These are phyloP conservation scores for Grantiella picta DNA, from an alignment of 2,113 vertebrate species.

Conservation along the genomic window DNA sequence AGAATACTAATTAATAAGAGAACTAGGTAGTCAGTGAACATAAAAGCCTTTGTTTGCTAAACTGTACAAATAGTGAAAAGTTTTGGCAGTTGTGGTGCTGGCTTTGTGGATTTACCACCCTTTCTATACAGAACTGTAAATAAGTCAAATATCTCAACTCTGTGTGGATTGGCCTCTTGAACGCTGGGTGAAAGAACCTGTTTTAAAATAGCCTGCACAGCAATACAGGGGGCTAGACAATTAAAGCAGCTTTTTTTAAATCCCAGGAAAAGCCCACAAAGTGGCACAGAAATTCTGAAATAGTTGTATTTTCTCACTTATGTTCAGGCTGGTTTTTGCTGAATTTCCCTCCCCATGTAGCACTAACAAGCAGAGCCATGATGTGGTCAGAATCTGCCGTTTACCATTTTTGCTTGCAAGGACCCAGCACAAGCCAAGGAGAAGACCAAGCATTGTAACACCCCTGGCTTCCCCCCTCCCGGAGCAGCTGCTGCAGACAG, in stretches of 20 bases:
- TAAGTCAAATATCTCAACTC: neutral
- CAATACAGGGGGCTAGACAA: neutral
- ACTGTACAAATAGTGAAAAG: neutral
- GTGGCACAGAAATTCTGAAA: neutral
- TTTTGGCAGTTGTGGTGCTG: neutral
- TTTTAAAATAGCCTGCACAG: neutral
- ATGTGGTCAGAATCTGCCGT: neutral
- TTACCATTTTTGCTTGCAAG: neutral
- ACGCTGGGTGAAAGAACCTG: neutral
- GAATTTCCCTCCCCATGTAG: neutral
- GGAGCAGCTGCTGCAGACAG: neutral
- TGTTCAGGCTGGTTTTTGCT: rapidly evolving
- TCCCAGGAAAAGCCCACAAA: neutral
- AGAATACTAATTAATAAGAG: neutral
- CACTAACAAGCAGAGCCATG: neutral
- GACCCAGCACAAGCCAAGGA: neutral
- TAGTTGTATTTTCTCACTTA: neutral
- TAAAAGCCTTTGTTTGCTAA: neutral
- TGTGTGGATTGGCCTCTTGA: neutral
- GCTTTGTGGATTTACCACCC: neutral
- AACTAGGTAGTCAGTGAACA: neutral
- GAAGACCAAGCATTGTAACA: neutral
- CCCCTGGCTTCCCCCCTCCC: neutral
- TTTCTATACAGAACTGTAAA: neutral
- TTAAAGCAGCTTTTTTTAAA: neutral